These are phyloP conservation scores for Dorcus parallelipipedus DNA, from an alignment of 2,888 invertebrate species.

Conservation along the genomic window DNA sequence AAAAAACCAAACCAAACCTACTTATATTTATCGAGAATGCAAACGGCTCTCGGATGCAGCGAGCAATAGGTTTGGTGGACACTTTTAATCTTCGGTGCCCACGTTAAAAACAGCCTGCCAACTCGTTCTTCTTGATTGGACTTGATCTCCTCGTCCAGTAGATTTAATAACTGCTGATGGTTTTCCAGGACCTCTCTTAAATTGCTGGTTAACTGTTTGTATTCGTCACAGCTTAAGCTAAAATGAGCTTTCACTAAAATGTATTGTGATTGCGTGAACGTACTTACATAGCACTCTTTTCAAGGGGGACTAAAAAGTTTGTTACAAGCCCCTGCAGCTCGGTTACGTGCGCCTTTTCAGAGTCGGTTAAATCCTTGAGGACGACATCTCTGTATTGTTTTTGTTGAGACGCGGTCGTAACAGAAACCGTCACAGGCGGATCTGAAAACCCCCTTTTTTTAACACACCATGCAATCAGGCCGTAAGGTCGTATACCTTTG, in stretches of 20 bases:
- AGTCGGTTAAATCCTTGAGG: constrained; percentile 85
- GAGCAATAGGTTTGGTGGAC: constrained; percentile 88
- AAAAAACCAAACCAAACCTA: constrained; percentile 48
- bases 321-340: constrained; percentile 83
- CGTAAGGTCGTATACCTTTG: constrained; percentile 53
- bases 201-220: constrained; percentile 82
- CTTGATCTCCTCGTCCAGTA: constrained; percentile 73
- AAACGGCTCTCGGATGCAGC: constrained; percentile 92
- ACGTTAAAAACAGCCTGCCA: constrained; percentile 86
- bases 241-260: constrained; percentile 28
- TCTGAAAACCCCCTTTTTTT: constrained; percentile 6
- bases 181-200: constrained; percentile 81
- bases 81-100: constrained; percentile 76
- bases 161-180: constrained; percentile 75
- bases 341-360: constrained; percentile 86
- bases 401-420: constrained; percentile 59
- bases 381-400: constrained; percentile 82
- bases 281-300: constrained; percentile 81
- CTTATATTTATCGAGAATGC: constrained; percentile 90
- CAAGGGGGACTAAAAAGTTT: constrained; percentile 84
- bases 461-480: not conserved
- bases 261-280: not conserved
- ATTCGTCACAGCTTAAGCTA: constrained; percentile 83
- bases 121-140: constrained; percentile 76
- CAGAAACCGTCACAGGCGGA: constrained; percentile 6